Evolutionary conservation across 2,113 vertebrate species (phyloP).

Genomic region (Malurus alboscapulatus): DNA sequence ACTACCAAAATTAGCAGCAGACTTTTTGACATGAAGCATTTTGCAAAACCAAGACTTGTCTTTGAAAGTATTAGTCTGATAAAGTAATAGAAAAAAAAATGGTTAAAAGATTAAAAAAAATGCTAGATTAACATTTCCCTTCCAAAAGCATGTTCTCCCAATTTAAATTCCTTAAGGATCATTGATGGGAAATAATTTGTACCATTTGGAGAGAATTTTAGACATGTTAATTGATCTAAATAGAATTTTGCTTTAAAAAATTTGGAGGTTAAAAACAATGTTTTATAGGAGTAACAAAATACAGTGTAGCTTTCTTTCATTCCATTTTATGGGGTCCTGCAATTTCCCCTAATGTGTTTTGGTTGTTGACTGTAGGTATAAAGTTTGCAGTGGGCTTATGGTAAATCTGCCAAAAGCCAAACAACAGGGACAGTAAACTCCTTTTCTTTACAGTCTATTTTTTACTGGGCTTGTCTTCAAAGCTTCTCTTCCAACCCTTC

Average conservation of each 20-base stretch:
- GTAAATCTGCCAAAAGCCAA: slow-evolving; percentile 46
- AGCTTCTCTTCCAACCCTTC: not conserved
- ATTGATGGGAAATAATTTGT: slow-evolving; percentile 1
- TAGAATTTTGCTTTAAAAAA: not conserved
- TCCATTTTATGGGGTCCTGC: slow-evolving; percentile 29
- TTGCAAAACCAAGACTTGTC: not conserved
- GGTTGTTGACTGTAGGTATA: slow-evolving; percentile 2
- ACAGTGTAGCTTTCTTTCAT: slow-evolving; percentile 38
- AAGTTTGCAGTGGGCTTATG: slow-evolving; percentile 38
- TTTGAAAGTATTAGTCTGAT: not conserved
- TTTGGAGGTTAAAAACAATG: not conserved
- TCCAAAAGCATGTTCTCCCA: not conserved
- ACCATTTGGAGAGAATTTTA: not conserved
- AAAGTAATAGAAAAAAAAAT: not conserved
- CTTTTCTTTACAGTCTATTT: slow-evolving; percentile 30
- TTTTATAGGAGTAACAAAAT: slow-evolving; percentile 21
- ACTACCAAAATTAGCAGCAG: not conserved
- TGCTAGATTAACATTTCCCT: not conserved
- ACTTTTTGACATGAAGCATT: not conserved
- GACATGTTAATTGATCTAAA: not conserved
- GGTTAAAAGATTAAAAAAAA: not conserved
- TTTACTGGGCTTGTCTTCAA: slow-evolving; percentile 4
- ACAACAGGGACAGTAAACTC: slow-evolving; percentile 43
- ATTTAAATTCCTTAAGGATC: not conserved
- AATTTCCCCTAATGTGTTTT: slow-evolving; percentile 33